These are phyloP conservation scores for Sinocyclocheilus grahami DNA, from an alignment of 2,113 vertebrate species.

Conservation along the genomic window DNA sequence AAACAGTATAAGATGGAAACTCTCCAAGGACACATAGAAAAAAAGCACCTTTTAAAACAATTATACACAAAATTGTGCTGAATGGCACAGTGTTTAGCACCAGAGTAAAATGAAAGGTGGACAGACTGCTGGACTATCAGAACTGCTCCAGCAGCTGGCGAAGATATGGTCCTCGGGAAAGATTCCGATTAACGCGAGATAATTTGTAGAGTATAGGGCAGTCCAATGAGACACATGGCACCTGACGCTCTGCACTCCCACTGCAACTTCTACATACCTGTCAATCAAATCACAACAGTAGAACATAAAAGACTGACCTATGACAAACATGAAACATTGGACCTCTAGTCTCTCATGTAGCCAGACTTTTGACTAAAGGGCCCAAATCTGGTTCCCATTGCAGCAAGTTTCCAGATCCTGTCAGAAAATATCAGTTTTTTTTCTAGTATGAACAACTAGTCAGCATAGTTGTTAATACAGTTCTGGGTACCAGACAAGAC, in stretches of 20 bases:
- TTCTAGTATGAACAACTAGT: not conserved
- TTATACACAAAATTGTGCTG: slow-evolving; percentile 54
- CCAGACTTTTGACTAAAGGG: not conserved
- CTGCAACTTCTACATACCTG: slow-evolving; percentile 95
- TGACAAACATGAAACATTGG: not conserved
- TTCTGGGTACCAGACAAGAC: not conserved
- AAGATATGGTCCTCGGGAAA: slow-evolving; percentile 92
- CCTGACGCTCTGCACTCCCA: slow-evolving; percentile 85
- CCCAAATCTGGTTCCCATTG: not conserved
- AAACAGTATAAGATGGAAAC: not conserved
- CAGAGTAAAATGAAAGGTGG: slow-evolving; percentile 48
- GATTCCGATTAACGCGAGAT: slow-evolving; percentile 85
- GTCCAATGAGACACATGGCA: slow-evolving; percentile 90
- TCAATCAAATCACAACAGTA: slow-evolving; percentile 33
- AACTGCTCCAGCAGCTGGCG: slow-evolving; percentile 96
- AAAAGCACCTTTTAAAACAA: slow-evolving; percentile 52
- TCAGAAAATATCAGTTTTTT: too few relatives aligned
- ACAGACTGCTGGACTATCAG: slow-evolving; percentile 68
- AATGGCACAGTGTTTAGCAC: slow-evolving; percentile 65
- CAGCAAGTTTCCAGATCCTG: not conserved
- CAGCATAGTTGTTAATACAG: not conserved
- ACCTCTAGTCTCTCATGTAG: not conserved
- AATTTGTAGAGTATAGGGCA: slow-evolving; percentile 95
- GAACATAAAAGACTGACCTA: not conserved
- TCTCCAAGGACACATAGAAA: slow-evolving; percentile 4